These are phyloP conservation scores for Nemopilema nomurai DNA, from an alignment of 30 jellyfish, hydroid and myxozoan species.

Conservation along the genomic window DNA sequence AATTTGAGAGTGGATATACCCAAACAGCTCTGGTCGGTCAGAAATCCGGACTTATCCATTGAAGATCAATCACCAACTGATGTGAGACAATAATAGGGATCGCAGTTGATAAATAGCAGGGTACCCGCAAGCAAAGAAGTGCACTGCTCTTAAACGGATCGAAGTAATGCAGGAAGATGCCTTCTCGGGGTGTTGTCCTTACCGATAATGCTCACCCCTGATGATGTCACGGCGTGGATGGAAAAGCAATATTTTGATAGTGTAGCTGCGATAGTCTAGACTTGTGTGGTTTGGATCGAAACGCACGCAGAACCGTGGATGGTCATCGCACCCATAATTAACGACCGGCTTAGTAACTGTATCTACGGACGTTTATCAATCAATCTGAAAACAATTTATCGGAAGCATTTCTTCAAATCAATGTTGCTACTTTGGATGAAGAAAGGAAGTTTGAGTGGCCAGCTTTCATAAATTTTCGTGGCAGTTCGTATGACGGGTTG, in stretches of 20 bases:
- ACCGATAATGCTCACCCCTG: not conserved
- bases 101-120: conserved; percentile 58
- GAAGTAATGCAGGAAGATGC: not conserved
- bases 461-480: not conserved
- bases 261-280: conserved; percentile 23
- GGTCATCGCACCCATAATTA: not conserved
- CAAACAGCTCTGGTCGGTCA: conserved; percentile 35
- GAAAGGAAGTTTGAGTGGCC: conserved; percentile 14
- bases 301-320: conserved; percentile 32
- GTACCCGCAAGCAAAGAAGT: conserved; percentile 30
- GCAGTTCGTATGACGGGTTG: not conserved
- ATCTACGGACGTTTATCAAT: not conserved
- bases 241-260: not conserved
- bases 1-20: conserved; percentile 45
- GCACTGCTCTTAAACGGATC: not conserved
- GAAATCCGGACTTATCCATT: conserved; percentile 62
- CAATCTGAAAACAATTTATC: not conserved
- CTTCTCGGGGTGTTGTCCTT: not conserved
- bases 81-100: conserved; percentile 45
- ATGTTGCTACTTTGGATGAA: not conserved
- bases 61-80: conserved; percentile 66
- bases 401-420: conserved; percentile 17
- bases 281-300: conserved; percentile 37
- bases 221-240: not conserved
- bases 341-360: not conserved